A percentile compares a stretch with the other conserved stretches of the same genome.
phyloP scores from a whole-genome alignment of 1,140 invertebrate genomes.

The Eupeodes corollae region DNA sequence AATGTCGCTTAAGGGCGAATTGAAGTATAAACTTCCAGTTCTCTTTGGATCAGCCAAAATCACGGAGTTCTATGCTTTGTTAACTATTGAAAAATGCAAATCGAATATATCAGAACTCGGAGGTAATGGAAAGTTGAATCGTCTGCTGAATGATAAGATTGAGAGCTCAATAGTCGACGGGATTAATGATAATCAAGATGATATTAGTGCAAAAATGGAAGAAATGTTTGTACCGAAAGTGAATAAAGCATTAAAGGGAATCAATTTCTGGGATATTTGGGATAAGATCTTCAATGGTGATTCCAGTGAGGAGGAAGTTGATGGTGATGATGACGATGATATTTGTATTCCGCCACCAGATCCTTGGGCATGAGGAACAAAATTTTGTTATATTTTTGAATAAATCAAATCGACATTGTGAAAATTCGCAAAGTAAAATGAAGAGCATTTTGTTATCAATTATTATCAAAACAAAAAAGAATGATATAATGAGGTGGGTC shows the following conservation, averaged over 20 bases:
- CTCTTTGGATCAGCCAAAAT: conserved; percentile 33
- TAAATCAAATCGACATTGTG: too few species aligned
- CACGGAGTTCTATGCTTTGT: conserved; percentile 21
- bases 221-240: conserved; percentile 22
- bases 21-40: conserved; percentile 30
- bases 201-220: conserved; percentile 26
- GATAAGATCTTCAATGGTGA: conserved; percentile 25
- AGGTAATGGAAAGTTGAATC: conserved; percentile 27
- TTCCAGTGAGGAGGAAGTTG: conserved; percentile 17
- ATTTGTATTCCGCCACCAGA: conserved; percentile 28
- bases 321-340: conserved; percentile 14
- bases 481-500: too few species aligned
- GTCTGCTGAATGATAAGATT: conserved; percentile 21
- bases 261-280: conserved; percentile 30
- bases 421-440: too few species aligned
- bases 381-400: not conserved
- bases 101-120: conserved; percentile 28
- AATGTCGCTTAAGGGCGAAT: conserved; percentile 16
- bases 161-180: conserved; percentile 20
- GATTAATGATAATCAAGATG: conserved; percentile 21
- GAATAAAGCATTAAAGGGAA: conserved; percentile 30
- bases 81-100: conserved; percentile 16
- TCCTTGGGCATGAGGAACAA: conserved; percentile 27
- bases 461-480: too few species aligned
- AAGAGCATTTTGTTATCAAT: too few species aligned